These are phyloP conservation scores for Thermophis baileyi DNA, from an alignment of 2,113 vertebrate genomes.

Conservation along the genomic window DNA sequence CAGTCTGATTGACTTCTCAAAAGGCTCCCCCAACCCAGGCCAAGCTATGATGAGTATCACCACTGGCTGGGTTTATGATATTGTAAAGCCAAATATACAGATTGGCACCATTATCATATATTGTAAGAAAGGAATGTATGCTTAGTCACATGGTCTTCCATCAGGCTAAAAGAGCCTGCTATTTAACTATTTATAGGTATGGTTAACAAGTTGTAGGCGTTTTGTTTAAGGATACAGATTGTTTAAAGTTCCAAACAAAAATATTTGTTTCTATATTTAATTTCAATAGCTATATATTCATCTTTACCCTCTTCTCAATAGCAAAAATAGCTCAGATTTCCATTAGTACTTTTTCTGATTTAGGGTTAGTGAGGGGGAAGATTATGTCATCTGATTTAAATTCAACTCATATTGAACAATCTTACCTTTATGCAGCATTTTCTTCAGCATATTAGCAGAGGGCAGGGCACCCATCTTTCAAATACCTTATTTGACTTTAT, in stretches of 20 bases:
- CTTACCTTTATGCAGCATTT: not conserved
- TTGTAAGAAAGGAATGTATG: not conserved
- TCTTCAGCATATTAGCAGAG: not conserved
- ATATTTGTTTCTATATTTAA: not conserved
- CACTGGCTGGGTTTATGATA: no score
- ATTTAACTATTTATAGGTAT: not conserved
- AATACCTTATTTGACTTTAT: conserved; percentile 16
- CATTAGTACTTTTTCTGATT: not conserved
- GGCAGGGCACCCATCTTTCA: conserved; percentile 23
- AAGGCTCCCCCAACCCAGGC: no score
- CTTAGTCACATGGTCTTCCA: not conserved
- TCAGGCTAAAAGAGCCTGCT: not conserved
- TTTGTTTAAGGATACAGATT: not conserved
- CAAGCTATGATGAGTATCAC: not conserved
- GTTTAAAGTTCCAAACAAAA: not conserved
- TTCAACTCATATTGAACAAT: not conserved
- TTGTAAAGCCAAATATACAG: not conserved
- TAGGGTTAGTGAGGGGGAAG: not conserved
- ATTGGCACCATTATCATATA: not conserved
- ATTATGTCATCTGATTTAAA: not conserved
- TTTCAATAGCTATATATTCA: not conserved
- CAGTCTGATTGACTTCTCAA: not conserved
- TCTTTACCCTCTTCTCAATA: not conserved
- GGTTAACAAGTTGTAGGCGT: not conserved
- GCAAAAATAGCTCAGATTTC: not conserved